phyloP scores from a whole-genome alignment of 1,140 invertebrate species.

The Trissolcus basalis region DNA sequence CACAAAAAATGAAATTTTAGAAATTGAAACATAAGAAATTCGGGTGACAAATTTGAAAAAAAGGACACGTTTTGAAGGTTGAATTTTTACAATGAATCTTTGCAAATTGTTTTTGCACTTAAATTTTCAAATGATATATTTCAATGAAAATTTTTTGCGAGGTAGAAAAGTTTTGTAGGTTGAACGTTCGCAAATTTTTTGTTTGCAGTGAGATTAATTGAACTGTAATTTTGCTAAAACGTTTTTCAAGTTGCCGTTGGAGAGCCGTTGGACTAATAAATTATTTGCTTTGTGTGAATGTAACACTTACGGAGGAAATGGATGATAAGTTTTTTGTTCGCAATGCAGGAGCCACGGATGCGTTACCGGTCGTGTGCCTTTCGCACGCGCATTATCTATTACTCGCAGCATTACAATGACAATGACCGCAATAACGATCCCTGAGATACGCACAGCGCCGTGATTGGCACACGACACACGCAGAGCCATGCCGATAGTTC shows the following conservation, averaged over 20 bases:
- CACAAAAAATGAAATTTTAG: too few species aligned
- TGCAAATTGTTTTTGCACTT: too few species aligned
- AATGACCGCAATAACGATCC: slow-evolving; percentile 71
- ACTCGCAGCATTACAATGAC: slow-evolving; percentile 70
- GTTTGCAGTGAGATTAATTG: slow-evolving; percentile 15
- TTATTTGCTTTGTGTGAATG: too few species aligned
- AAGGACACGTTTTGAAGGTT: too few species aligned
- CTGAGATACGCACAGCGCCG: too few species aligned
- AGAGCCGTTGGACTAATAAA: slow-evolving; percentile 17
- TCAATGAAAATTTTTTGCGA: too few species aligned
- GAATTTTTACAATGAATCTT: too few species aligned
- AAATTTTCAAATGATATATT: too few species aligned
- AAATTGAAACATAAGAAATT: too few species aligned
- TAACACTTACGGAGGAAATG: slow-evolving; percentile 26
- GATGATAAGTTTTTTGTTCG: slow-evolving; percentile 45
- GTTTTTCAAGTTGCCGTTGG: background rate
- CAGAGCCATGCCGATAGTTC: slow-evolving; percentile 61
- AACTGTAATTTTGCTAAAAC: slow-evolving; percentile 32
- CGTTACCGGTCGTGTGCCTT: slow-evolving; percentile 64
- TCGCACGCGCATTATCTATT: slow-evolving; percentile 66
- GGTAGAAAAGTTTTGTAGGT: too few species aligned
- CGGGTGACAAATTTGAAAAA: too few species aligned
- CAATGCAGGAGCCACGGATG: slow-evolving; percentile 48
- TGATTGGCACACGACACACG: background rate
- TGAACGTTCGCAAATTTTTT: too few species aligned